Conservation (phyloP, 92 coral and sea anemone species). For the Bergia sp. region DNA sequence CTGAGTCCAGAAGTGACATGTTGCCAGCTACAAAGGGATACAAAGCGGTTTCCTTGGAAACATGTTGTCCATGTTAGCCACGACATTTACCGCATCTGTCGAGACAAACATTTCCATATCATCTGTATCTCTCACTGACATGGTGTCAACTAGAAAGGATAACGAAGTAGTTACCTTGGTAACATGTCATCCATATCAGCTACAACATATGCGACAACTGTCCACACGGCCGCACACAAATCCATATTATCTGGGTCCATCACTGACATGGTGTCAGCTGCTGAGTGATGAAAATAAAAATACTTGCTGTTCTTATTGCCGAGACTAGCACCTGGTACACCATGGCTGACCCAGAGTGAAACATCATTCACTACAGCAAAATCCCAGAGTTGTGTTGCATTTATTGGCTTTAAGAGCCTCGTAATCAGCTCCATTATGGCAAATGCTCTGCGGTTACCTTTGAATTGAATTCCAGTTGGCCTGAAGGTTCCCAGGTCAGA, state of each 20-base stretch:
- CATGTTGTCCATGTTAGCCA: slow-evolving; percentile 88
- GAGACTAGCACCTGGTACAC: slow-evolving; percentile 88
- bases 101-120: slow-evolving; percentile 83
- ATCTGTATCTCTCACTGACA: slow-evolving; percentile 83
- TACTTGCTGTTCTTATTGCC: slow-evolving; percentile 73
- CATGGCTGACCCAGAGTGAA: slow-evolving; percentile 70
- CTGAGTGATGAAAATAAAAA: slow-evolving; percentile 84
- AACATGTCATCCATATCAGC: slow-evolving; percentile 90
- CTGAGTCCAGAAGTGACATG: slow-evolving; percentile 85
- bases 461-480: slow-evolving; percentile 80
- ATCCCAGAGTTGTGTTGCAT: slow-evolving; percentile 60
- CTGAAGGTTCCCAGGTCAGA: slow-evolving; percentile 88
- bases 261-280: slow-evolving; percentile 97
- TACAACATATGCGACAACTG: slow-evolving; percentile 90
- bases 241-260: slow-evolving; percentile 82
- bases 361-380: slow-evolving; percentile 73
- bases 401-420: slow-evolving; percentile 72
- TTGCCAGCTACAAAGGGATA: slow-evolving; percentile 73
- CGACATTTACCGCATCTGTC: slow-evolving; percentile 90
- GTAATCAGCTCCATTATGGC: slow-evolving; percentile 75
- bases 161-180: slow-evolving; percentile 62
- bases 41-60: slow-evolving; percentile 65
- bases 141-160: slow-evolving; percentile 68
- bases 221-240: slow-evolving; percentile 90
- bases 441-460: slow-evolving; percentile 67